Evolutionary conservation across 2,888 invertebrate species (phyloP), one percentile per base, ranked within the genome.

Genomic region (Notodonta dromedarius): DNA sequence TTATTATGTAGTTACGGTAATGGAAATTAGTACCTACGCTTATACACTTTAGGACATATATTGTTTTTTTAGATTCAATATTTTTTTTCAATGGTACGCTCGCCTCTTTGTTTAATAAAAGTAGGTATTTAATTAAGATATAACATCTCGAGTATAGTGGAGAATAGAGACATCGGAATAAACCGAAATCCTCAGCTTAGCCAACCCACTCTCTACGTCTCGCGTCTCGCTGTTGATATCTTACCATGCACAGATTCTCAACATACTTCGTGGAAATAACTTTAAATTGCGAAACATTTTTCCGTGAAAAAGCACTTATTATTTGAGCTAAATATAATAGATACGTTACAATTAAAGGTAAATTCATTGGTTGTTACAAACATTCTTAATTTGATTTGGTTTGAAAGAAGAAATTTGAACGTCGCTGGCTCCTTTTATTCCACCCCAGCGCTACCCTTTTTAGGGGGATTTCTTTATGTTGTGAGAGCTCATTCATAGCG

Each of bases 401-500:
- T 69, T 69, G 63, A 67, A 67, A 65, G 65, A 69, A 75, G 71
- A 77, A 73, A 78, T 77, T 76, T 80, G 78, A 78, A 76, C 69
- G 67, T 65, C 71, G 42, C 72, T 68, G 72, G 68, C 65, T 73
- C 70, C 74, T 77, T 76, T 85, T 86, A 85, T 86, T 86, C 88
- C 86, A 88, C 89, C 90, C 91, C 84, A 84, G 81, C 83, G 90
- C 87, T 92, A 92, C 92, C 93, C 93, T 93, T 93, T 93, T 93
- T 93, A 92, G 93, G 93, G 92, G 93, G 92, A 92, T 94, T 94
- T 93, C 94, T 94, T 94, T 93, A 93, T 93, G 94, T 91, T 91
- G 91, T 93, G 93, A 93, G 93, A 94, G 94, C 92, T 94, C 94
- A 94, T 94, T 94, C 91, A 88, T 91, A 94, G 94, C 94, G 94